Evolutionary conservation across 2,797 vertebrate species (phyloP).

Genomic region (Onychomys torridus): DNA sequence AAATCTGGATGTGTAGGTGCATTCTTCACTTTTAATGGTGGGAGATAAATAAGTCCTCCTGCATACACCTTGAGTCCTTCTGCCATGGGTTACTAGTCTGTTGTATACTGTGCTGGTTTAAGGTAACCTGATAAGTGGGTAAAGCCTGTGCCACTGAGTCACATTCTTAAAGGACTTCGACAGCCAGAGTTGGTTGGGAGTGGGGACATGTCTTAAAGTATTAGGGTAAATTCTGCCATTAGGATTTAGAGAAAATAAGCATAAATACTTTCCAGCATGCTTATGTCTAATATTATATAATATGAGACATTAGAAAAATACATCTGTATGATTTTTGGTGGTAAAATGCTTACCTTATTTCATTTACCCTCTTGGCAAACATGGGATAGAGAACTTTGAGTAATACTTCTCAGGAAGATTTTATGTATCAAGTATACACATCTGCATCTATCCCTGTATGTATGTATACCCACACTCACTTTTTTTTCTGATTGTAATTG

Average conservation of each 20-base stretch:
- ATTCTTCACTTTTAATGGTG: conserved; percentile 31
- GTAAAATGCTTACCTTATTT: background rate
- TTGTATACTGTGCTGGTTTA: background rate
- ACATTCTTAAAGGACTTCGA: background rate
- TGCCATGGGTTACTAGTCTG: background rate
- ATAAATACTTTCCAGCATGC: background rate
- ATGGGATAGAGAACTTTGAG: background rate
- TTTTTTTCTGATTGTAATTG: conserved; percentile 7
- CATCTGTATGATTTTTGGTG: background rate
- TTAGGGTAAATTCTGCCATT: background rate
- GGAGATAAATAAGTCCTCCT: background rate
- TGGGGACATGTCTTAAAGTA: background rate
- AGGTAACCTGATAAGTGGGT: background rate
- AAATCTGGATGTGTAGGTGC: background rate
- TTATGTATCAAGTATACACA: background rate
- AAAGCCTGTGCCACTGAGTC: background rate
- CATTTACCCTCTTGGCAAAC: background rate
- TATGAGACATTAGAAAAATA: conserved; percentile 15
- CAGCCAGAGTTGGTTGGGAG: background rate
- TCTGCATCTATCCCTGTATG: background rate
- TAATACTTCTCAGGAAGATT: background rate
- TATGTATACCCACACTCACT: background rate
- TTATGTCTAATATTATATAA: background rate
- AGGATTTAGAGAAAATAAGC: background rate
- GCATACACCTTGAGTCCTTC: background rate